Conservation (phyloP, 2,113 vertebrate genomes). For the Carollia perspicillata region DNA sequence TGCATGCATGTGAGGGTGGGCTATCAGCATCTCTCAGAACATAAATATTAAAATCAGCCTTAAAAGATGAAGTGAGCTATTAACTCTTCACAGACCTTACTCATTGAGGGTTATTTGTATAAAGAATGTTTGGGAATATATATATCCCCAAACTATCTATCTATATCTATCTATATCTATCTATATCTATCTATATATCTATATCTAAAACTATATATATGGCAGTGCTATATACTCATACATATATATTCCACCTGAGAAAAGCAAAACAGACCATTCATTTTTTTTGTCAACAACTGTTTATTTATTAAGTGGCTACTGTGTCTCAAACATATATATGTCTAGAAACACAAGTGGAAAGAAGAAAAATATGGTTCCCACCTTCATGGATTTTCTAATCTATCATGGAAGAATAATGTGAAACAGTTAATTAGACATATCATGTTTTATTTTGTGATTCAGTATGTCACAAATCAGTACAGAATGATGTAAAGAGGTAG, state of each 20-base stretch:
- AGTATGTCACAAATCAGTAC: conserved; percentile 19
- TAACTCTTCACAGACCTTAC: not conserved
- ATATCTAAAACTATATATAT: too few relatives aligned
- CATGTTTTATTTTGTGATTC: conserved; percentile 39
- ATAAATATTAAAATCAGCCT: not conserved
- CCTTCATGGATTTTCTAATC: conserved; percentile 56
- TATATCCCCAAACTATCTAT: too few relatives aligned
- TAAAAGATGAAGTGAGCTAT: not conserved
- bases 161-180: too few relatives aligned
- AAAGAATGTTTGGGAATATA: not conserved
- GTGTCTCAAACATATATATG: not conserved
- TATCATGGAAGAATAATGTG: conserved; percentile 35
- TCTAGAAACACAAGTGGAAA: not conserved
- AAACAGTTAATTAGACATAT: conserved; percentile 44
- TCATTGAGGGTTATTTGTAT: not conserved
- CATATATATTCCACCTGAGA: not conserved
- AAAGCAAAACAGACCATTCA: not conserved
- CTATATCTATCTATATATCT: too few relatives aligned
- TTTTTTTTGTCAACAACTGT: not conserved
- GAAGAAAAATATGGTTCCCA: conserved; percentile 10
- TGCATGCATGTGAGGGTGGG: not conserved
- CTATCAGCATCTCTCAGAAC: not conserved
- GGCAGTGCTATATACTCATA: too few relatives aligned
- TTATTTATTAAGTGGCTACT: not conserved
- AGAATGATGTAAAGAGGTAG: not conserved